phyloP scores from a whole-genome alignment of 53 echinoderm and acorn worm genomes.

The Actinopyga echinites region DNA sequence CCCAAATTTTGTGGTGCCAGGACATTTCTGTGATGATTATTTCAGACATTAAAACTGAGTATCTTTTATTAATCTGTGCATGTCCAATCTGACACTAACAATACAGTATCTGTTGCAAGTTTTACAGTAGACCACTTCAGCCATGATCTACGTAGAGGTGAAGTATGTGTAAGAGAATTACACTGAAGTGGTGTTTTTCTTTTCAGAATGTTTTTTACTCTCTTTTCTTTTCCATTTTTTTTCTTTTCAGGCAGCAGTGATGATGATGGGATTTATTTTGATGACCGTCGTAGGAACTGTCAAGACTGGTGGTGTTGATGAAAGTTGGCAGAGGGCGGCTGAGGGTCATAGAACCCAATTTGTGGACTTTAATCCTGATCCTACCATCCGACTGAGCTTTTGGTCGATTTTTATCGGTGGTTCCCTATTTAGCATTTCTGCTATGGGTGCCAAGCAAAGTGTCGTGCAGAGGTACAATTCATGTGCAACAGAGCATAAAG shows the following conservation, averaged over 20 bases:
- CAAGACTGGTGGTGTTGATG: conserved; percentile 3
- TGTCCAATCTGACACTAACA: no score
- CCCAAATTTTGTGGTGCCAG: no score
- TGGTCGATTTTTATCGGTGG: conserved; percentile 23
- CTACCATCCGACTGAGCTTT: conserved; percentile 16
- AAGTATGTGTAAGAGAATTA: no score
- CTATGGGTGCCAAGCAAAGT: conserved; percentile 17
- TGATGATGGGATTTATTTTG: conserved; percentile 2
- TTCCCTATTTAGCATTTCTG: conserved; percentile 14
- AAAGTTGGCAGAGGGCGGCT: conserved; percentile 14
- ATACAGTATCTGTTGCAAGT: no score
- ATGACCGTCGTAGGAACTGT: conserved; percentile 20
- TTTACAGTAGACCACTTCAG: no score
- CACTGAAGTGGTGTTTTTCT: no score
- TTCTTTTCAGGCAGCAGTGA: conserved; percentile 13
- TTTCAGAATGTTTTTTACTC: no score
- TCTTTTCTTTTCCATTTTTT: no score
- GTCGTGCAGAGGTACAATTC: conserved; percentile 34
- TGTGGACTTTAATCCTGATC: conserved; percentile 12
- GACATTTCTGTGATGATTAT: no score
- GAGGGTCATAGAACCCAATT: conserved; percentile 6
- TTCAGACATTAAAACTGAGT: no score
- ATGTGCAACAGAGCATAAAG: background rate
- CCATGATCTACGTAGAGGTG: no score
- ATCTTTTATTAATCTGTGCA: no score